Base-by-base conservation (phyloP, 2,113 vertebrate genomes). In the Corydoras maculifer region DNA sequence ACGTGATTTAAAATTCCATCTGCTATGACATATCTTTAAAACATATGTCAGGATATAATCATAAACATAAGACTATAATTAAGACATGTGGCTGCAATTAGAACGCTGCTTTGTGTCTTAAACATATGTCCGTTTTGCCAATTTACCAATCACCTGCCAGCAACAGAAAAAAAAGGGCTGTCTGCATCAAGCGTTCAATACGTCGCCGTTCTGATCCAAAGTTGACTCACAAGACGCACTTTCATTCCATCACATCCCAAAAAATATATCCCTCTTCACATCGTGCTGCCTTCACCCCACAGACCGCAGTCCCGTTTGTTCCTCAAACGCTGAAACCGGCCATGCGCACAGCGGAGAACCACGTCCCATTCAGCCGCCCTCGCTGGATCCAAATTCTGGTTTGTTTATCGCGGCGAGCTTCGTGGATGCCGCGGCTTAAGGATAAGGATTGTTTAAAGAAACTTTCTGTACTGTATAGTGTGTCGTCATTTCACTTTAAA, bases 61-160 rank as follows among this genome's bases (percentile, higher is more conserved):
- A 49, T 30, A 30, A 53, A 51, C 67, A 60, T 62, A 68, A 70
- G 66, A 62, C 65, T 86, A 74, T 83, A 83, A 82, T 75, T 68
- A 31, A 50, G 77, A 78, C 64, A 66, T 86, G 75, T 83, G 88
- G 83, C 86, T 83, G 78, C 81, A 82, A 82, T 74, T 68, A 25
- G 58, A 76, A 78, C 74, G 48, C 68, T 87, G 84, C 87, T 90
- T 83, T 83, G 88, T 86, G 87, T 87, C 77, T 68, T 35, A 18
- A 65, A 58, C 54, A 11, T 69, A 29, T 43, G 35, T 79, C 68
- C 69, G 74, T 73, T 75, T 51, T 62, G 63, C 71, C 35, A 43
- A 43, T 43, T 43, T 43, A 43, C 35, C 35, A 43, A 65, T 71
- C 75, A 78, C 76, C 69, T 76, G 74, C 77, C 78, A 79, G 79